Evolutionary conservation across 2,888 invertebrate genomes (phyloP).

Genomic region (Ochlodes sylvanus): DNA sequence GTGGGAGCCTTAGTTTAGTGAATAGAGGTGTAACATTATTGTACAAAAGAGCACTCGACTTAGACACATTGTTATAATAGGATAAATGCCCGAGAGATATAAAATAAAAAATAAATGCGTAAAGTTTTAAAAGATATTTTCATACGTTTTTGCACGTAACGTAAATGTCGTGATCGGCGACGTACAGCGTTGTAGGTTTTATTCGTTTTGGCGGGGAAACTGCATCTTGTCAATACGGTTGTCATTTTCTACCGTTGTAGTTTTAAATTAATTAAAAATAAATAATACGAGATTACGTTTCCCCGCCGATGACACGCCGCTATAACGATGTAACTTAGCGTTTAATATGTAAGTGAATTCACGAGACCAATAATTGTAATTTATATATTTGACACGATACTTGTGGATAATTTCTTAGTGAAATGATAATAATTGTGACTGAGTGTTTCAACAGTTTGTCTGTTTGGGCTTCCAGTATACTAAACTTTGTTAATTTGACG

Average conservation of each 20-base stretch:
- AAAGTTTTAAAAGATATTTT: slow-evolving; percentile 81
- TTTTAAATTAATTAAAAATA: slow-evolving; percentile 35
- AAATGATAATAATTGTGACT: slow-evolving; percentile 80
- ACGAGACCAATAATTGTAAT: slow-evolving; percentile 84
- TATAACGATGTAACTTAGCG: slow-evolving; percentile 68
- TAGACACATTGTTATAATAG: slow-evolving; percentile 81
- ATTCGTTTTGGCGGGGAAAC: slow-evolving; percentile 61
- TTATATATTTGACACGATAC: slow-evolving; percentile 71
- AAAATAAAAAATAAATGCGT: slow-evolving; percentile 74
- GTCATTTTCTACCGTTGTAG: slow-evolving; percentile 40
- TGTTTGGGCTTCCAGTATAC: slow-evolving; percentile 83
- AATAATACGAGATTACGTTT: slow-evolving; percentile 50
- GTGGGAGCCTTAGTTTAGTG: slow-evolving; percentile 63
- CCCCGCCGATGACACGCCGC: slow-evolving; percentile 58
- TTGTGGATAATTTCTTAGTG: slow-evolving; percentile 77
- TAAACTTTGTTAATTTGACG: slow-evolving; percentile 70
- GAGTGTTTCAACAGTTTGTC: slow-evolving; percentile 80
- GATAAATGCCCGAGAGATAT: slow-evolving; percentile 77
- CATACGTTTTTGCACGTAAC: slow-evolving; percentile 84
- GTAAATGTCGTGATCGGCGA: slow-evolving; percentile 60
- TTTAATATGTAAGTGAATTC: slow-evolving; percentile 74
- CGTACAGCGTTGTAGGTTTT: slow-evolving; percentile 64
- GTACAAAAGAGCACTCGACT: slow-evolving; percentile 79
- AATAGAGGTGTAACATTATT: slow-evolving; percentile 75
- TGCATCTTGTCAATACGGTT: slow-evolving; percentile 50